These are phyloP conservation scores for Antitype chi DNA, from an alignment of 2,888 invertebrate species.

Conservation along the genomic window DNA sequence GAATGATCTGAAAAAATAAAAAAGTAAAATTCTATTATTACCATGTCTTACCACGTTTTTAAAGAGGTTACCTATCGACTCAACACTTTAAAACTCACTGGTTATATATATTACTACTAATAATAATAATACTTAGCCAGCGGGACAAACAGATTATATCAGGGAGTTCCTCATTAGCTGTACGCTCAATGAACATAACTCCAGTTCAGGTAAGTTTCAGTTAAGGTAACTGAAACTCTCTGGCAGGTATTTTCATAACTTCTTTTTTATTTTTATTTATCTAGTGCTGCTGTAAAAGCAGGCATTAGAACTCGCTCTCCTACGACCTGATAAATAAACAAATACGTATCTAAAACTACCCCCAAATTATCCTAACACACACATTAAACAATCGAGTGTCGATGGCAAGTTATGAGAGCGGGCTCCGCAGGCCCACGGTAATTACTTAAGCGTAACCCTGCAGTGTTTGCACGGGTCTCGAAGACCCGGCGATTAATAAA, in stretches of 20 bases:
- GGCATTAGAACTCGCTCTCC: too few relatives aligned
- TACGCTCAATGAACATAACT: not conserved
- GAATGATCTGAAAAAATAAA: not conserved
- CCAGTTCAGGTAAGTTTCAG: not conserved
- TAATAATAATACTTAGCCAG: too few relatives aligned
- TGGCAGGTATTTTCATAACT: not conserved
- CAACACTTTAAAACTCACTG: not conserved
- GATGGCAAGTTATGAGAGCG: conserved; percentile 80
- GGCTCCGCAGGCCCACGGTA: conserved; percentile 76
- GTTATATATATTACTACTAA: too few relatives aligned
- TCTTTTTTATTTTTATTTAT: not conserved
- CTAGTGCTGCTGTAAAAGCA: not conserved
- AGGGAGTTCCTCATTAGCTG: not conserved
- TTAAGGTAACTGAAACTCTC: not conserved
- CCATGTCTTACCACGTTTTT: not conserved
- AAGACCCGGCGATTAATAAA: conserved; percentile 82
- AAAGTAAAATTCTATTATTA: not conserved
- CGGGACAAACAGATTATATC: not conserved
- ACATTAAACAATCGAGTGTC: conserved; percentile 75
- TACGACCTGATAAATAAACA: not conserved
- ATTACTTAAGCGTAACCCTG: conserved; percentile 83
- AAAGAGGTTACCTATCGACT: not conserved
- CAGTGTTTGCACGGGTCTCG: conserved; percentile 78
- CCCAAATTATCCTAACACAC: conserved; percentile 50
- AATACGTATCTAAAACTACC: conserved; percentile 20